Evolutionary conservation across 2,797 vertebrate genomes (phyloP).

Genomic region (Diceros bicornis): DNA sequence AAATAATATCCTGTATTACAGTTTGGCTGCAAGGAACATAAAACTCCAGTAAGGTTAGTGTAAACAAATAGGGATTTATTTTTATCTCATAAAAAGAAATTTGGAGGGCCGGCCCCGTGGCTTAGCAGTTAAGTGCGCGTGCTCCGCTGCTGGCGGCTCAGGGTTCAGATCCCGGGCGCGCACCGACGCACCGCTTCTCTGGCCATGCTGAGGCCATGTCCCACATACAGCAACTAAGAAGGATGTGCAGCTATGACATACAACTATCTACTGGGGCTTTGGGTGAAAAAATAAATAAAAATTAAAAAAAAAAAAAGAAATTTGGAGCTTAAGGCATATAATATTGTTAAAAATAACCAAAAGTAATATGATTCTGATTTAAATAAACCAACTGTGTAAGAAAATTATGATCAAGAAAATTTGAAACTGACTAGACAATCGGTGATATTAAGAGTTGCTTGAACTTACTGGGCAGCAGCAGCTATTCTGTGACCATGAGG

Average conservation of each 20-base stretch:
- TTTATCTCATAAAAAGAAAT: constrained; percentile 18
- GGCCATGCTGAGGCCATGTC: too few species aligned
- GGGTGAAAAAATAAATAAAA: too few species aligned
- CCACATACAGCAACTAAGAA: too few species aligned
- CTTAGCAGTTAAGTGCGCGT: too few species aligned
- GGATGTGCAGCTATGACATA: too few species aligned
- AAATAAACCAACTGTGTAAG: neutral
- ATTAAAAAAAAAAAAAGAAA: too few species aligned
- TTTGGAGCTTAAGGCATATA: neutral
- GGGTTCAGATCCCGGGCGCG: too few species aligned
- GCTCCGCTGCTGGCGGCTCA: too few species aligned
- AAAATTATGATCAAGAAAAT: neutral
- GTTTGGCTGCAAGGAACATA: neutral
- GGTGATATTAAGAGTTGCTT: neutral
- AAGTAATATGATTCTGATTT: neutral
- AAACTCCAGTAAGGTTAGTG: neutral
- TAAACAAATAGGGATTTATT: constrained; percentile 13
- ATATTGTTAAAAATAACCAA: constrained; percentile 23
- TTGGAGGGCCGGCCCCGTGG: too few species aligned
- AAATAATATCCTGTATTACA: neutral
- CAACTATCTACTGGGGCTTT: too few species aligned
- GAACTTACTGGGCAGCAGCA: neutral
- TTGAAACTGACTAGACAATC: neutral
- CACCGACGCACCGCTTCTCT: too few species aligned
- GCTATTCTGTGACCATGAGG: neutral